Base-by-base conservation (phyloP, 1,140 invertebrate species). In the Subanguina moxae region DNA sequence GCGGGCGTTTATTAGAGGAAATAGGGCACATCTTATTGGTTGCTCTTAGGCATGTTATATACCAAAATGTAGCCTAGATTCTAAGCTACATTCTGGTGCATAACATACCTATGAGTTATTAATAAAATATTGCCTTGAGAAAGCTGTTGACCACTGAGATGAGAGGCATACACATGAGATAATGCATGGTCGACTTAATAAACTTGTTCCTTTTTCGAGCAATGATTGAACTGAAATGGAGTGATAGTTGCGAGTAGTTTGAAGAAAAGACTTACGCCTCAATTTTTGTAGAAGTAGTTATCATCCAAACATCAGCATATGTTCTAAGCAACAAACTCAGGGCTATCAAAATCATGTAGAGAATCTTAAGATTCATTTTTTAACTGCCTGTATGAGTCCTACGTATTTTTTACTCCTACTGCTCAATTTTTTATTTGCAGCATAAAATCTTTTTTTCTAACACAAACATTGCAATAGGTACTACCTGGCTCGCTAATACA, bases 261-360 rank as follows among this genome's bases (percentile, higher is more conserved):
- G n/a, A n/a, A n/a, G n/a, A n/a, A n/a, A n/a, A n/a, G n/a, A 56
- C 63, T 8, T 27, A 91, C 90, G 89, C 91, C 87, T 97, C 93
- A 76, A 97, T 89, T 30, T 19, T 52, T 9, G 65, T 58, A 45
- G 57, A 62, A 59, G 65, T 66, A 52, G 15, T 89, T 72, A 98
- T 97, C 86, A 97, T 89, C 92, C 93, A 97, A 57, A 98, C 87
- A 85, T 98, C 94, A 82, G 92, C 95, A 27, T 94, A 86, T 0
- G 94, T 95, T 79, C 94, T 87, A 5, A 90, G 87, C 11, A 95
- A 86, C 9, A 98, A 85, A 27, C 91, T 88, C 9, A 83, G 75
- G 7, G 93, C 93, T 48, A 97, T 90, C 9, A 95, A 78, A 1
- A 88, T 68, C 78, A 94, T 85, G 71, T 91, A 91, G 52, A 89